Conservation (phyloP, 2,888 invertebrate genomes). For the Drosophila nigricruria region DNA sequence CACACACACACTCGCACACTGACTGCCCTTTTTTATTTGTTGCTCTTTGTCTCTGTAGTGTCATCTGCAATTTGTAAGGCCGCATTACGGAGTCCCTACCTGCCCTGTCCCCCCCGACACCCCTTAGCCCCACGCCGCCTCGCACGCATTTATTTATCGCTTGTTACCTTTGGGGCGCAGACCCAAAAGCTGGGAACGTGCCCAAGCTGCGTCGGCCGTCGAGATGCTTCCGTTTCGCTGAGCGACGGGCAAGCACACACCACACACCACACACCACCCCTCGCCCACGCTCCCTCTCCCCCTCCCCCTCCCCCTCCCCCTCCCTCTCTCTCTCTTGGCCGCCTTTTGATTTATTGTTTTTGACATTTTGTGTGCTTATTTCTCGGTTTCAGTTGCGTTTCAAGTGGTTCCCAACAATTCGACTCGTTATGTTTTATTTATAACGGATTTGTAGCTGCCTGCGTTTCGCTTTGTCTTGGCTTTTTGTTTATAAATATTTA, state of each 20-base stretch:
- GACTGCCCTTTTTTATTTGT: conserved; percentile 2
- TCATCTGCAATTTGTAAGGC: conserved; percentile 71
- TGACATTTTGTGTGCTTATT: conserved; percentile 74
- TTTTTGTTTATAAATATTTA: conserved; percentile 75
- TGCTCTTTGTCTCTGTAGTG: conserved; percentile 41
- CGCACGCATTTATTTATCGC: conserved; percentile 48
- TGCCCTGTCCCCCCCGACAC: not conserved
- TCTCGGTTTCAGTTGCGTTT: conserved; percentile 58
- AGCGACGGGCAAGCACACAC: conserved; percentile 22
- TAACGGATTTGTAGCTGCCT: conserved; percentile 71
- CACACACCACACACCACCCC: conserved; percentile 2
- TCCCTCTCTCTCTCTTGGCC: conserved; percentile 27
- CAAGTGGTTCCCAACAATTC: conserved; percentile 65
- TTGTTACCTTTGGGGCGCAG: conserved; percentile 46
- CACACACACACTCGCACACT: not conserved
- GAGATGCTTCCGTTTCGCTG: conserved; percentile 59
- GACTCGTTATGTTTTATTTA: conserved; percentile 80
- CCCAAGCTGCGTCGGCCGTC: conserved; percentile 22
- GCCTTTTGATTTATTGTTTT: conserved; percentile 79
- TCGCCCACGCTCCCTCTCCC: not conserved
- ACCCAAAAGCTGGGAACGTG: conserved; percentile 49
- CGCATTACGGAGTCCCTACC: conserved; percentile 37
- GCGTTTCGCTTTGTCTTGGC: conserved; percentile 40
- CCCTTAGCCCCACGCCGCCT: not conserved
- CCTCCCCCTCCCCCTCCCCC: not conserved